Percentiles rank a stretch among this genome's conserved stretches.
phyloP scores from a whole-genome alignment of 2,888 invertebrate genomes.

The Sympetrum striolatum region DNA sequence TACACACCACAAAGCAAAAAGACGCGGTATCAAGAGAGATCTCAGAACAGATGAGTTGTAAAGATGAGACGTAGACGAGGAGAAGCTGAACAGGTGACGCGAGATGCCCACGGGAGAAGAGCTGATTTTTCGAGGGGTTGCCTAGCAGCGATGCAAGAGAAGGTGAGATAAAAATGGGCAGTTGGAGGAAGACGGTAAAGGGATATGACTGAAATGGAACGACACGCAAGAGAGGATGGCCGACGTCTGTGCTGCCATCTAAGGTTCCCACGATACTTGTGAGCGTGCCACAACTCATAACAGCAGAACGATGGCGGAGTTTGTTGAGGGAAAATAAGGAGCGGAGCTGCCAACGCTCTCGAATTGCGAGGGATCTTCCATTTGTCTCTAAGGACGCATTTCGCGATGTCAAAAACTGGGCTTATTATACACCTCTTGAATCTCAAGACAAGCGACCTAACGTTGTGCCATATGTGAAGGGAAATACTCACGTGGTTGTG shows the following conservation, averaged over 20 bases:
- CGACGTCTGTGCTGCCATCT: constrained; percentile 6
- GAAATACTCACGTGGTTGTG: too few species aligned
- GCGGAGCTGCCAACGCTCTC: background rate
- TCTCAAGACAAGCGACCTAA: too few species aligned
- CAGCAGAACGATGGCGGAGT: background rate
- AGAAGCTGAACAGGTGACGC: background rate
- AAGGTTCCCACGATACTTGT: background rate
- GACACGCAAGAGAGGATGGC: background rate
- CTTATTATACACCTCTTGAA: too few species aligned
- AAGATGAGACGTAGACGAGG: background rate
- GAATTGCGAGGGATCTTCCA: too few species aligned
- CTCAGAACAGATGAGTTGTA: background rate
- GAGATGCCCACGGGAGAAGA: background rate
- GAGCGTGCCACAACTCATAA: background rate
- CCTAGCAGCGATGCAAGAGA: background rate
- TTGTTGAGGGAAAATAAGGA: background rate
- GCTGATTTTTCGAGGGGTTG: background rate
- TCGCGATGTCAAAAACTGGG: too few species aligned
- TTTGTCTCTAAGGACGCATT: too few species aligned
- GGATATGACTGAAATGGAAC: constrained; percentile 14
- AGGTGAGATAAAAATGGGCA: background rate
- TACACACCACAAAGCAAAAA: too few species aligned
- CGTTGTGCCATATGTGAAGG: too few species aligned
- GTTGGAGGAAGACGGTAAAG: background rate
- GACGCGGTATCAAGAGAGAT: background rate